Conservation (phyloP, 92 coral and sea anemone genomes). For the Paragorgia papillata region DNA sequence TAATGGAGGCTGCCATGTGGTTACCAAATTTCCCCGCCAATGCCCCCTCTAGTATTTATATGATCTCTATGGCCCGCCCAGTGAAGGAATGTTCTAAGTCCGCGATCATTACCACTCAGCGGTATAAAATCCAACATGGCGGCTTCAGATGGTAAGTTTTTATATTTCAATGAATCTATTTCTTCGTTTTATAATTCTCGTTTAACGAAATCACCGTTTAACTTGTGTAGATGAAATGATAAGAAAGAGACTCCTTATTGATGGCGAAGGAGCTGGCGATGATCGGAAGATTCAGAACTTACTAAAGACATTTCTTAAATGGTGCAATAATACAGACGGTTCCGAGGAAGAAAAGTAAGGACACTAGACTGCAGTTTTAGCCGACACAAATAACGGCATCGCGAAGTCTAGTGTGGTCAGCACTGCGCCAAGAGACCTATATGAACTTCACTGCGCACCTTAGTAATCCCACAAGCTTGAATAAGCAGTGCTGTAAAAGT, state of each 20-base stretch:
- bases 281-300: slow-evolving; percentile 89
- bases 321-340: slow-evolving; percentile 73
- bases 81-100: too few species aligned
- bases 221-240: slow-evolving; percentile 75
- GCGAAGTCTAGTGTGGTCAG: too few species aligned
- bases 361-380: not conserved
- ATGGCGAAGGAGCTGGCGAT: slow-evolving; percentile 99
- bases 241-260: slow-evolving; percentile 80
- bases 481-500: too few species aligned
- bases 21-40: too few species aligned
- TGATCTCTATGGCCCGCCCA: too few species aligned
- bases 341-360: slow-evolving; percentile 68
- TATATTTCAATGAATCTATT: not conserved
- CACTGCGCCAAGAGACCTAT: too few species aligned
- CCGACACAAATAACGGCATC: too few species aligned
- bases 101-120: too few species aligned
- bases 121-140: slow-evolving; percentile 34
- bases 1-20: too few species aligned
- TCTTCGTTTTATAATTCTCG: not conserved
- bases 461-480: too few species aligned
- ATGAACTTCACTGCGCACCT: too few species aligned
- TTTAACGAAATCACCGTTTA: not conserved
- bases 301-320: slow-evolving; percentile 82
- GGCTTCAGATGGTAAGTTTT: slow-evolving; percentile 41
- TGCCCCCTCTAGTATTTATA: too few species aligned